A percentile compares a stretch with the other conserved stretches of the same genome.
phyloP scores from a whole-genome alignment of 2,888 invertebrate genomes.

The Apotomis capreana region DNA sequence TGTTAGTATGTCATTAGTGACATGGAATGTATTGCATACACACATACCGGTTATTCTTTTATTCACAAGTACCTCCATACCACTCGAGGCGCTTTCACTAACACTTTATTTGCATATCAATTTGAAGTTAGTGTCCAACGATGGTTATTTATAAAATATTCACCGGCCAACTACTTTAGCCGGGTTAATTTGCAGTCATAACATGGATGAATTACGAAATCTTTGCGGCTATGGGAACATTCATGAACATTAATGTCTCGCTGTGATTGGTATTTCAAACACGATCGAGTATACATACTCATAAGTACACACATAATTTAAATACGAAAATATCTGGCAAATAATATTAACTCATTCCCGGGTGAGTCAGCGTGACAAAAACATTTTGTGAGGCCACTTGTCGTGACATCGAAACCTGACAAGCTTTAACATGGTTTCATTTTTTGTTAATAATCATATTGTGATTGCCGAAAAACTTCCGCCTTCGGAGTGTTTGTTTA shows the following conservation, averaged over 20 bases:
- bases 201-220: constrained; percentile 12
- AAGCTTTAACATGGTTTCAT: constrained; percentile 48
- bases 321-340: constrained; percentile 14
- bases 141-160: constrained; percentile 22
- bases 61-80: constrained; percentile 50
- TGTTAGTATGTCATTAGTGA: constrained; percentile 51
- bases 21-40: constrained; percentile 46
- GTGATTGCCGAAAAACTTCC: constrained; percentile 3
- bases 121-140: constrained; percentile 41
- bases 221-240: constrained; percentile 16
- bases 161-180: background rate
- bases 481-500: constrained; percentile 11
- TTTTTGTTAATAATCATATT: constrained; percentile 42
- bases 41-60: constrained; percentile 55
- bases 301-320: constrained; percentile 11
- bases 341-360: constrained; percentile 34
- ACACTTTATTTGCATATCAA: constrained; percentile 53
- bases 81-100: constrained; percentile 60
- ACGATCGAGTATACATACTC: background rate
- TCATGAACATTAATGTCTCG: background rate
- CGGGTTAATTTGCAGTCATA: constrained; percentile 28
- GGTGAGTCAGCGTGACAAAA: constrained; percentile 43
- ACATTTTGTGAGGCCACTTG: constrained; percentile 44
- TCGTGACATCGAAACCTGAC: constrained; percentile 50
- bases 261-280: constrained; percentile 21